phyloP scores from a whole-genome alignment of 1,140 invertebrate genomes.

The Papilio glaucus region DNA sequence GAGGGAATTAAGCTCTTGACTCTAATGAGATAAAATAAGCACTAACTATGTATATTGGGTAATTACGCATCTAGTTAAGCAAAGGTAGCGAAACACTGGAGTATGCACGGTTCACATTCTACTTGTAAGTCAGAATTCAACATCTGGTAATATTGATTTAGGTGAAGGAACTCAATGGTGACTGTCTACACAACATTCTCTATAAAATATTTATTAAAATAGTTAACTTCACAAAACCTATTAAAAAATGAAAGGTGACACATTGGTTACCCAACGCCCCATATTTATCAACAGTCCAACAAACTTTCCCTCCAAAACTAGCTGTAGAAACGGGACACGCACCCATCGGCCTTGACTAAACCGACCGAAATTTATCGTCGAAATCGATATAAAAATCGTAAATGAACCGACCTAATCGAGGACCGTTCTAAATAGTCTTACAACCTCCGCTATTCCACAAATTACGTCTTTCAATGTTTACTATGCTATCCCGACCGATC shows the following conservation, averaged over 20 bases:
- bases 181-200: too few relatives aligned
- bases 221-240: not conserved
- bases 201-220: too few relatives aligned
- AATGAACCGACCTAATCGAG: slow-evolving; percentile 27
- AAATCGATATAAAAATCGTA: slow-evolving; percentile 33
- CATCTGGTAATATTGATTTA: not conserved
- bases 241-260: slow-evolving; percentile 6
- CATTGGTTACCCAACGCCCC: not conserved
- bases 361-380: slow-evolving; percentile 27
- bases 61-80: slow-evolving; percentile 6
- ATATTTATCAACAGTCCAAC: slow-evolving; percentile 9
- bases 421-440: slow-evolving; percentile 31
- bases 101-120: too few relatives aligned
- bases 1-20: slow-evolving; percentile 18
- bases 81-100: slow-evolving; percentile 11
- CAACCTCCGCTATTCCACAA: slow-evolving; percentile 5
- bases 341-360: not conserved
- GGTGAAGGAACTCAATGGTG: too few relatives aligned
- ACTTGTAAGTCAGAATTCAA: too few relatives aligned
- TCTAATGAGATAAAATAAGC: slow-evolving; percentile 16
- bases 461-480: not conserved
- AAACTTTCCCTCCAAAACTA: slow-evolving; percentile 24
- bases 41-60: slow-evolving; percentile 15
- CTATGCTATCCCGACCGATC: not conserved
- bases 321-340: slow-evolving; percentile 23